Evolutionary conservation across 1,140 invertebrate species (phyloP), one percentile per base, ranked within the genome.

Genomic region (Wasmannia auropunctata): DNA sequence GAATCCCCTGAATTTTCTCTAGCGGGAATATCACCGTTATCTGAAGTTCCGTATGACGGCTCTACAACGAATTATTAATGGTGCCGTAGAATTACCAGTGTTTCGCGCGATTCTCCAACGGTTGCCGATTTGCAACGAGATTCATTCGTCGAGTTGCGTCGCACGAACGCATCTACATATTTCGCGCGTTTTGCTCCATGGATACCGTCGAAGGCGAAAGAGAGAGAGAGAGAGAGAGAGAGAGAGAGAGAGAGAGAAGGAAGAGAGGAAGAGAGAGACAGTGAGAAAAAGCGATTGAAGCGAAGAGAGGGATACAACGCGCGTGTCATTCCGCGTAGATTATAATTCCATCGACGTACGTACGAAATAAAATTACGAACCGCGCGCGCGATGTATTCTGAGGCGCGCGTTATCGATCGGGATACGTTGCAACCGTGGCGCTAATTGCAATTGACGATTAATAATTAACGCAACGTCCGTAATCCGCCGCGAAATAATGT

Each of bases 371-470:
- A 83, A 83, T 83, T 74, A 74, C 56, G 67, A 56, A 51, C 79
- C 25, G 49, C 31, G 51, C 40, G 65, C 49, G 65, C 65, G 51
- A 43, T 72, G 37, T 31, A 72, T 83, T 72, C 79, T 58, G 65
- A 83, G 79, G 51, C 37, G 67, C 37, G 79, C 54, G 37, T 22
- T 83, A 83, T 83, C 79, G 79, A 83, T 83, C 79, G 54, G 62
- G 51, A 83, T 83, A 70, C 67, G 51, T 83, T 72, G 51, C 79
- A 83, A 83, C 79, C 34, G 63, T 3, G 51, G 67, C 51, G 79
- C 79, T 83, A 83, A 83, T 83, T 83, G 79, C 79, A 72, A 83
- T 83, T 74, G 79, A 81, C 79, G 65, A 83, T 83, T 83, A 83
- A 83, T 83, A 83, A 83, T 83, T 72, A 83, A 83, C 79, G 51